Evolutionary conservation across 37 sponge, comb jelly and placozoan genomes (phyloP).

Genomic region (Tethya wilhelma): DNA sequence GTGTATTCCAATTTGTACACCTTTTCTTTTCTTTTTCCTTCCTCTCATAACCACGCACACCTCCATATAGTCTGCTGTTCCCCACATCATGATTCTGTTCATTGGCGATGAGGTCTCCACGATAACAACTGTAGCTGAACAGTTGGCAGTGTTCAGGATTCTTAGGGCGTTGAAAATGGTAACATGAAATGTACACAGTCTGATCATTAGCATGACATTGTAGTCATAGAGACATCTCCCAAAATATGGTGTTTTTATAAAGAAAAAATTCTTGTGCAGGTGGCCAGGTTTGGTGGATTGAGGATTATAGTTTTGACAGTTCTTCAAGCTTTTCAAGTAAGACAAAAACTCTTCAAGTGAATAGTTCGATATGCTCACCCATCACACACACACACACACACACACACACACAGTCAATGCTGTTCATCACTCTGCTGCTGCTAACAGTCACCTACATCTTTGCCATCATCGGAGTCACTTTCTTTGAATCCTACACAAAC

Average conservation of each 20-base stretch:
- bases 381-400: neutral
- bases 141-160: constrained; percentile 81
- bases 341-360: neutral
- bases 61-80: constrained; percentile 49
- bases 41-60: too few relatives aligned
- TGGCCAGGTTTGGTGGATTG: constrained; percentile 73
- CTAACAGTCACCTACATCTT: constrained; percentile 91
- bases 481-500: constrained; percentile 72
- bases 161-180: constrained; percentile 88
- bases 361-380: neutral
- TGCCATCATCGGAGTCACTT: constrained; percentile 86
- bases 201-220: too few relatives aligned
- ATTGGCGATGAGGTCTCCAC: constrained; percentile 3
- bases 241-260: neutral
- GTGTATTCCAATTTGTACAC: too few relatives aligned
- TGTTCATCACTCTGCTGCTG: constrained; percentile 86
- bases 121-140: constrained; percentile 34
- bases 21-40: constrained; percentile 3
- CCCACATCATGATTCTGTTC: constrained; percentile 22
- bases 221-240: too few relatives aligned
- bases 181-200: too few relatives aligned
- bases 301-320: constrained; percentile 89
- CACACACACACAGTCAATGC: constrained; percentile 69
- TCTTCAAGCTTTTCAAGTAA: constrained; percentile 81
- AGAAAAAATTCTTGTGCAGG: constrained; percentile 12